Conservation (phyloP, 53 echinoderm and acorn worm genomes). For the Arbacia lixula region DNA sequence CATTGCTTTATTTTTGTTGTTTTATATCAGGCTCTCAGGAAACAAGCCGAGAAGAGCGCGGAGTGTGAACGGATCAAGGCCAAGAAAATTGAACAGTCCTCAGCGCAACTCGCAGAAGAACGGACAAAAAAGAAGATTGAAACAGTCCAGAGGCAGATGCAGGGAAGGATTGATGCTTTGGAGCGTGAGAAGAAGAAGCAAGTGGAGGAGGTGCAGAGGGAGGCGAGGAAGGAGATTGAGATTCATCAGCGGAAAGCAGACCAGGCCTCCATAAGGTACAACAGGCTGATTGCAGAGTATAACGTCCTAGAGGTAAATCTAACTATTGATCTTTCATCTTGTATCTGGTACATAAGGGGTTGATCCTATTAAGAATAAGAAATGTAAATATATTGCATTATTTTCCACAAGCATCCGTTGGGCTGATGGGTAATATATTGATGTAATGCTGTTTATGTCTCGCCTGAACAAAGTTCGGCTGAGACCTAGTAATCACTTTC, state of each 20-base stretch:
- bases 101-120: neutral
- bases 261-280: slow-evolving; percentile 25
- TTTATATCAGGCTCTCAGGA: neutral
- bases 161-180: slow-evolving; percentile 13
- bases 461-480: too few relatives aligned
- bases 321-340: too few relatives aligned
- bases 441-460: too few relatives aligned
- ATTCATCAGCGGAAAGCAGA: slow-evolving; percentile 12
- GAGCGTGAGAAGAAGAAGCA: slow-evolving; percentile 10
- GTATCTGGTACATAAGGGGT: too few relatives aligned
- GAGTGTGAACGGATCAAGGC: neutral
- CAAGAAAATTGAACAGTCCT: neutral
- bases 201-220: slow-evolving; percentile 3
- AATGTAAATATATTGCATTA: too few relatives aligned
- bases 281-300: slow-evolving; percentile 49
- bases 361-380: too few relatives aligned
- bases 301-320: slow-evolving; percentile 25
- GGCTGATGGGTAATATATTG: too few relatives aligned
- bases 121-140: neutral
- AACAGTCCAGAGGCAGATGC: slow-evolving; percentile 36
- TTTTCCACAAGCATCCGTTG: too few relatives aligned
- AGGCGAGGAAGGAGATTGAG: slow-evolving; percentile 7
- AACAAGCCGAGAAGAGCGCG: neutral
- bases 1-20: neutral
- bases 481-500: too few relatives aligned